Evolutionary conservation across 2,888 invertebrate genomes (phyloP).

Genomic region (Drosophila ustulata): DNA sequence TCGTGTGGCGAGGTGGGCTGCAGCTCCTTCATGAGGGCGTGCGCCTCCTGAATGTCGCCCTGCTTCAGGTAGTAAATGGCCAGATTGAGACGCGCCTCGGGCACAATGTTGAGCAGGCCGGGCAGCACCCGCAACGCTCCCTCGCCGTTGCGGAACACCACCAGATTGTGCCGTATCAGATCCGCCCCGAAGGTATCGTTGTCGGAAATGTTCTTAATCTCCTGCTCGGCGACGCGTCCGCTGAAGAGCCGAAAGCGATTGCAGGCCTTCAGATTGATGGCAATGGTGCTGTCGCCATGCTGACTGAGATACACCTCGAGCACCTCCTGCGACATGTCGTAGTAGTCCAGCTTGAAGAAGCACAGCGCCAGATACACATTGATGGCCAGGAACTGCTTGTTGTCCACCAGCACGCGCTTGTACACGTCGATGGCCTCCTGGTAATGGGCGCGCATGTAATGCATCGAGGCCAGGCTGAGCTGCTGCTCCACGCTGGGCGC

Average conservation of each 20-base stretch:
- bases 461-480: slow-evolving; percentile 97
- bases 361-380: slow-evolving; percentile 99
- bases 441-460: slow-evolving; percentile 97
- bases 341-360: slow-evolving; percentile 99
- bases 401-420: slow-evolving; percentile 95
- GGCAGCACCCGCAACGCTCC: slow-evolving; percentile 96
- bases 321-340: slow-evolving; percentile 99
- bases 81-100: slow-evolving; percentile 97
- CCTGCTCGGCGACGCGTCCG: slow-evolving; percentile 97
- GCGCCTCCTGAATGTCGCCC: slow-evolving; percentile 95
- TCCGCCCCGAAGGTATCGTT: slow-evolving; percentile 95
- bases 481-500: slow-evolving; percentile 93
- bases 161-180: slow-evolving; percentile 96
- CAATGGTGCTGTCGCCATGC: slow-evolving; percentile 96
- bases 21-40: slow-evolving; percentile 94
- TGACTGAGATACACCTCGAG: slow-evolving; percentile 96
- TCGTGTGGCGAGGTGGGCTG: slow-evolving; percentile 98
- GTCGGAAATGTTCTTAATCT: slow-evolving; percentile 92
- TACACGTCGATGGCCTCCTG: slow-evolving; percentile 99
- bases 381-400: slow-evolving; percentile 96
- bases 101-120: slow-evolving; percentile 96
- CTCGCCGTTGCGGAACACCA: slow-evolving; percentile 97
- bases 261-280: slow-evolving; percentile 95
- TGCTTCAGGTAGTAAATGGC: slow-evolving; percentile 97
- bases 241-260: slow-evolving; percentile 93